phyloP scores from a whole-genome alignment of 2,888 invertebrate species.

The Hirtodrosophila confusa region DNA sequence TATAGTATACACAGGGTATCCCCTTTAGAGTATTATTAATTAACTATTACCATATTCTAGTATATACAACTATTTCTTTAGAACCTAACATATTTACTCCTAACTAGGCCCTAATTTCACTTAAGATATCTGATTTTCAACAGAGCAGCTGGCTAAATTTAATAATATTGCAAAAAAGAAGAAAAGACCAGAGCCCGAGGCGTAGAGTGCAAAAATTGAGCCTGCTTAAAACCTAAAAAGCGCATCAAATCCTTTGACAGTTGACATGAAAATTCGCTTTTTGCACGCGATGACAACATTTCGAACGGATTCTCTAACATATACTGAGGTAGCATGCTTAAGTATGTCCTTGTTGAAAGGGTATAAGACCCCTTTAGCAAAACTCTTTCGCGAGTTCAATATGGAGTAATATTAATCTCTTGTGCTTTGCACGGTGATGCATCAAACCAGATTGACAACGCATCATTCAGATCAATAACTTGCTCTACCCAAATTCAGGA shows the following conservation, averaged over 20 bases:
- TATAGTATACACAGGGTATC: too few species aligned
- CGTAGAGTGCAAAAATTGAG: conserved; percentile 18
- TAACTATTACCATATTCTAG: too few species aligned
- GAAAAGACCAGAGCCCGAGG: conserved; percentile 9
- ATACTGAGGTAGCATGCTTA: conserved; percentile 3
- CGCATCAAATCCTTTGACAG: conserved; percentile 73
- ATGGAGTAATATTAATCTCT: conserved; percentile 65
- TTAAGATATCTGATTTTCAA: neutral
- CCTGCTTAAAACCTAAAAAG: conserved; percentile 21
- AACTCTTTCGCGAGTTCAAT: conserved; percentile 26
- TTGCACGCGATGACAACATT: conserved; percentile 35
- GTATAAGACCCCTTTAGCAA: conserved; percentile 46
- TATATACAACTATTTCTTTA: too few species aligned
- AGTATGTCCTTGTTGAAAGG: conserved; percentile 23
- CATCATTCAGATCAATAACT: conserved; percentile 71
- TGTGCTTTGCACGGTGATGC: conserved; percentile 54
- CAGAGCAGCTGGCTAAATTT: conserved; percentile 10
- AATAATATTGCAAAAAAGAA: neutral
- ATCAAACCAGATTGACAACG: conserved; percentile 76
- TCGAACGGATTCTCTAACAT: conserved; percentile 1
- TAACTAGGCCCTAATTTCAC: too few species aligned
- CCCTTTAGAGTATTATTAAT: too few species aligned
- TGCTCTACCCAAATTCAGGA: conserved; percentile 20
- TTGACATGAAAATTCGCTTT: conserved; percentile 78
- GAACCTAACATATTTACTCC: too few species aligned